Base-by-base conservation (phyloP, 2,888 invertebrate species). In the Watsonalla cultraria region DNA sequence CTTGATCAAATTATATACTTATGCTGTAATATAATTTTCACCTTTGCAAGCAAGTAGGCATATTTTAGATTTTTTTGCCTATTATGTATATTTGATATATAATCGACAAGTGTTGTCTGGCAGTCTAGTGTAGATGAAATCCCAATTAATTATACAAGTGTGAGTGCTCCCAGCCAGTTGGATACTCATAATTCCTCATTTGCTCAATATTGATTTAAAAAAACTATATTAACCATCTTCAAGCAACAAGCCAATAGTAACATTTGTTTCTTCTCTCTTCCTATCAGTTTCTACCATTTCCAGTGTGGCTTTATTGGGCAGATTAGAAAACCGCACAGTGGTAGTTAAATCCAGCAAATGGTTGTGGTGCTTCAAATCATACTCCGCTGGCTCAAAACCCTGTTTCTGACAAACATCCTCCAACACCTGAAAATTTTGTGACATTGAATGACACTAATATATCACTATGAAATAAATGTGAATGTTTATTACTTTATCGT, bases 281-380 rank as follows among this genome's bases (percentile, higher is more conserved):
- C 90, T 93, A 37, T 92, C 91, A 39, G 94, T 92, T 66, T 94
- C 92, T 45, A 94, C 92, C 93, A 98, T 93, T 89, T 98, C 98
- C 51, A 98, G 86, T 53, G 94, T 94, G 46, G 97, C 98, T 91
- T 97, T 98, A 82, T 98, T 98, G 5, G 98, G 95, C 54, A 98
- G 87, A 39, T 96, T 97, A 53, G 96, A 94, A 82, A 96, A 97
- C 33, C 97, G 93, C 54, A 98, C 92, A 52, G 95, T 94, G 46
- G 94, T 92, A 47, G 95, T 94, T 48, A 95, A 89, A 78, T 98
- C 97, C 34, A 97, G 75, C 34, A 94, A 86, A 75, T 94, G 94
- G 69, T 95, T 96, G 68, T 96, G 96, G 80, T 97, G 97, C 74
- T 94, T 95, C 8, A 98, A 86, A 73, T 95, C 95, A 87, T 95